Conservation (phyloP, 2,797 vertebrate species). For the Staurois parvus region DNA sequence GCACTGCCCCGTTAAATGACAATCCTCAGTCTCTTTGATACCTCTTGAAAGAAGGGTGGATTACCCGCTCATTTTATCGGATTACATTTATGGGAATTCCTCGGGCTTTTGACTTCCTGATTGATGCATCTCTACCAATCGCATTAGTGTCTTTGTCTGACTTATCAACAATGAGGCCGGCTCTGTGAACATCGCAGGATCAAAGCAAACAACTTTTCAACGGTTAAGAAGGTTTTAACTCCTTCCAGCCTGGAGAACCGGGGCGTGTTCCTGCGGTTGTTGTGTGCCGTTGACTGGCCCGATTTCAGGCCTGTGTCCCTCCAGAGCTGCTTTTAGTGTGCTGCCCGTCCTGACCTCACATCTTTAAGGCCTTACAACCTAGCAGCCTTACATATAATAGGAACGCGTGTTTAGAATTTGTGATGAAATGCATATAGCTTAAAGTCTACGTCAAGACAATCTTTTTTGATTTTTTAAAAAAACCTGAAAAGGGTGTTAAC, state of each 20-base stretch:
- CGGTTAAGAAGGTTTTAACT: slow-evolving; percentile 69
- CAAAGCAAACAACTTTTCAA: slow-evolving; percentile 39
- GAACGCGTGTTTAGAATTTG: too few species aligned
- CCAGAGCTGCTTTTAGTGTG: too few species aligned
- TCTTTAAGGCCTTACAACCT: too few species aligned
- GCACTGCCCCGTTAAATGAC: slow-evolving; percentile 19
- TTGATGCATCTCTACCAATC: slow-evolving; percentile 51
- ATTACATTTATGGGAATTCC: slow-evolving; percentile 60
- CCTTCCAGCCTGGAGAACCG: slow-evolving; percentile 44
- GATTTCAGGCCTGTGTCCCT: too few species aligned
- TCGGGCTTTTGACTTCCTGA: slow-evolving; percentile 40
- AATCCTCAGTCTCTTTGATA: slow-evolving; percentile 53
- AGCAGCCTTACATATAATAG: too few species aligned
- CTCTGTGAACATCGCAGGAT: slow-evolving; percentile 56
- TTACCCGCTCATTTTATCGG: slow-evolving; percentile 57
- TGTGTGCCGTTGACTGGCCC: too few species aligned
- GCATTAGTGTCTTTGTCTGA: slow-evolving; percentile 53
- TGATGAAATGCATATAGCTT: too few species aligned
- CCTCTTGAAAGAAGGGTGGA: slow-evolving; percentile 56
- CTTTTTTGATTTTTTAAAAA: too few species aligned
- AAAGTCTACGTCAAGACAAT: too few species aligned
- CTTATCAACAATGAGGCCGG: slow-evolving; percentile 32
- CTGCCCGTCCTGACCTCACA: too few species aligned
- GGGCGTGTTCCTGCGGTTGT: too few species aligned
- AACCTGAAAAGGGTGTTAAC: too few species aligned